A percentile compares a stretch with the other conserved stretches of the same genome.
Conservation (phyloP, 2,113 vertebrate species). For the Psittacula cyanocephala region DNA sequence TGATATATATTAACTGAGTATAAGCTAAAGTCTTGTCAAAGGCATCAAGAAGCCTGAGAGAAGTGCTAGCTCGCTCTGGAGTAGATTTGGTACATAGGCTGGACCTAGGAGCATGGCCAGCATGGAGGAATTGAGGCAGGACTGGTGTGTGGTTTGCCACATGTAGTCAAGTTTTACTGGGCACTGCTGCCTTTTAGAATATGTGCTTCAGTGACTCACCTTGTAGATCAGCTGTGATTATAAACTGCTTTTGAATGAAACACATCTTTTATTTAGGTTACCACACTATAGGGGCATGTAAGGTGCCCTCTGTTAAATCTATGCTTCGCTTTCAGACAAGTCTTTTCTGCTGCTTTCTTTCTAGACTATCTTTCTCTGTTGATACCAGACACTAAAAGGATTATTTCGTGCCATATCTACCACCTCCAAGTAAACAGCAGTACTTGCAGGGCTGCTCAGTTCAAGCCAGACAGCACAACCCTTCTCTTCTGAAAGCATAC, state of each 20-base stretch:
- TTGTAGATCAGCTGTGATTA: conserved; percentile 44
- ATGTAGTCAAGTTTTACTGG: conserved; percentile 22
- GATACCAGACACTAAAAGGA: not conserved
- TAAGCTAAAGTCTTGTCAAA: conserved; percentile 23
- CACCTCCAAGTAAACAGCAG: not conserved
- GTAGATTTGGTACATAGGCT: not conserved
- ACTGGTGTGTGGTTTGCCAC: conserved; percentile 39
- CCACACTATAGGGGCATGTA: fast-evolving
- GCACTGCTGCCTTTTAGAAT: conserved; percentile 36
- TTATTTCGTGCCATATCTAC: not conserved
- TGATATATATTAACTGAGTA: conserved; percentile 29
- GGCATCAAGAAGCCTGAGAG: not conserved
- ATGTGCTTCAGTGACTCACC: conserved; percentile 46
- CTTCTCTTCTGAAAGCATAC: not conserved
- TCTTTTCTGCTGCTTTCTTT: not conserved
- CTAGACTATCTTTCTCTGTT: not conserved
- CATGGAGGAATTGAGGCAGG: conserved; percentile 15
- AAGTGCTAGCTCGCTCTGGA: not conserved
- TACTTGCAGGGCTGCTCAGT: not conserved
- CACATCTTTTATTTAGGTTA: not conserved
- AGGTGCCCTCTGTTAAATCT: not conserved
- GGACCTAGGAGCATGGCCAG: not conserved
- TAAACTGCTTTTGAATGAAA: not conserved
- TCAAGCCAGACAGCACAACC: not conserved
- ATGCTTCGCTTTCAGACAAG: not conserved